Percentiles rank a stretch among this genome's conserved stretches.
Conservation (phyloP, 2,888 invertebrate species). For the Synergus gifuensis region DNA sequence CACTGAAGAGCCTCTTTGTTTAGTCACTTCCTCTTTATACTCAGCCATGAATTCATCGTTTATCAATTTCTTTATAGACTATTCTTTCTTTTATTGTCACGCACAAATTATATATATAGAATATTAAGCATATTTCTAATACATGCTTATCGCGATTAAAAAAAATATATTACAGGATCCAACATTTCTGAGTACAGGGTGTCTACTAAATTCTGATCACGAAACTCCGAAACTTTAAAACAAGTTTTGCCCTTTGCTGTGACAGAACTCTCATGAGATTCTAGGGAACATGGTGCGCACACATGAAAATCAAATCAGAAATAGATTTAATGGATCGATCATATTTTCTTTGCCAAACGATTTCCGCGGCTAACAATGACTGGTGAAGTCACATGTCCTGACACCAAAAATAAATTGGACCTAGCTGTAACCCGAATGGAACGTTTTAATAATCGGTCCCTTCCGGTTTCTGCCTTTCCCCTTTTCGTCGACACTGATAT, state of each 20-base stretch:
- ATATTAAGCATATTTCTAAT: background rate
- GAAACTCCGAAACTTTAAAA: too few species aligned
- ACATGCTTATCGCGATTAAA: background rate
- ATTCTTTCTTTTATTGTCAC: background rate
- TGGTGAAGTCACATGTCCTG: background rate
- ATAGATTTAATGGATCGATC: conserved; percentile 16
- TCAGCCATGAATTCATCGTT: background rate
- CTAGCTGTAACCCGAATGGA: background rate
- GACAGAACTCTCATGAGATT: background rate
- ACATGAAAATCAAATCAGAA: conserved; percentile 15
- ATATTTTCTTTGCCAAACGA: conserved; percentile 30
- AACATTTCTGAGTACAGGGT: too few species aligned
- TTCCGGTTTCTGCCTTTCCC: conserved; percentile 6
- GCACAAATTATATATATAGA: background rate
- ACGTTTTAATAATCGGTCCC: background rate
- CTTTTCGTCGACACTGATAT: background rate
- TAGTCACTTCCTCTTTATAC: conserved; percentile 3
- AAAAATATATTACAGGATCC: too few species aligned
- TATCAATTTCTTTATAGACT: background rate
- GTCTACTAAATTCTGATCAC: too few species aligned
- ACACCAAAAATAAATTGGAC: conserved; percentile 26
- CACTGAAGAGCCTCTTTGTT: background rate
- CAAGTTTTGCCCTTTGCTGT: background rate
- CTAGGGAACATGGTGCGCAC: background rate
- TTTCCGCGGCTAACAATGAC: conserved; percentile 15